phyloP scores from a whole-genome alignment of 2,888 invertebrate species.

The Xanthia icteritia region DNA sequence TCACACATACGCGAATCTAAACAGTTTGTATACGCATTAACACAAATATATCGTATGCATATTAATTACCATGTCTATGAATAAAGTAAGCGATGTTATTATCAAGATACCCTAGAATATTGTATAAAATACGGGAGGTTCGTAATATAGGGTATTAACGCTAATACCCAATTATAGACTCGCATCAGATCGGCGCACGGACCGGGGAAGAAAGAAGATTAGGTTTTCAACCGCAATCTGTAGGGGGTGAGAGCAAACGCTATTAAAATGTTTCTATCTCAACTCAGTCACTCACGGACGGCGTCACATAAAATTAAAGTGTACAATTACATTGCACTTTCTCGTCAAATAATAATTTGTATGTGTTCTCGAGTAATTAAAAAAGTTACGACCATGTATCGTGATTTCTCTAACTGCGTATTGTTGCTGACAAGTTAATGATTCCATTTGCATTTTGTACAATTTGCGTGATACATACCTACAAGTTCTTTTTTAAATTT shows the following conservation, averaged over 20 bases:
- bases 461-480: conserved; percentile 20
- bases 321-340: conserved; percentile 58
- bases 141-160: conserved; percentile 80
- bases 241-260: conserved; percentile 64
- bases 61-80: conserved; percentile 36
- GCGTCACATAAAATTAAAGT: conserved; percentile 55
- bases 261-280: conserved; percentile 57
- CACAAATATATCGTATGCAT: conserved; percentile 33
- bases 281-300: conserved; percentile 38
- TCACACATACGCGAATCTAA: conserved; percentile 43
- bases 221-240: conserved; percentile 73
- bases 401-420: conserved; percentile 57
- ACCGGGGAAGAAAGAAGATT: conserved; percentile 81
- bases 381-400: conserved; percentile 45
- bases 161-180: conserved; percentile 87
- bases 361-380: conserved; percentile 50
- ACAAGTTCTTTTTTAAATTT: conserved; percentile 10
- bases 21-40: conserved; percentile 45
- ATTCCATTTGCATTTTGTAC: conserved; percentile 51
- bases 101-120: conserved; percentile 41
- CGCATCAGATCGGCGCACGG: conserved; percentile 75
- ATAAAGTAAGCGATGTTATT: conserved; percentile 40
- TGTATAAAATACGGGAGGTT: conserved; percentile 64
- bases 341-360: conserved; percentile 44
- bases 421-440: conserved; percentile 60